These are phyloP conservation scores for Ceratoteleas bidentatus DNA, from an alignment of 1,140 invertebrate genomes.

Conservation along the genomic window DNA sequence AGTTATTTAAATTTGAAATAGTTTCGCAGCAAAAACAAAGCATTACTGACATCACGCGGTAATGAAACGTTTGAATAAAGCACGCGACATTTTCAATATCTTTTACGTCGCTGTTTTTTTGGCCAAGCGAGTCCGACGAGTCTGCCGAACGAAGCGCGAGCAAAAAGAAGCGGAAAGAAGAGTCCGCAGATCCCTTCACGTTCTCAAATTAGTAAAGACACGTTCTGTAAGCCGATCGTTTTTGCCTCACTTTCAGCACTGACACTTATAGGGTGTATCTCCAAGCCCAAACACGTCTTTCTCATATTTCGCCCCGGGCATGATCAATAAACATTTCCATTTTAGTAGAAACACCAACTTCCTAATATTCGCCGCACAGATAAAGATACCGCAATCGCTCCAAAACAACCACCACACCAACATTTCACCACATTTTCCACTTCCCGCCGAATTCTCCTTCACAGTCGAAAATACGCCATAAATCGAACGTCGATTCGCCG, in stretches of 20 bases:
- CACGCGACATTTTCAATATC: slow-evolving; percentile 25
- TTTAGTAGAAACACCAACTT: slow-evolving; percentile 29
- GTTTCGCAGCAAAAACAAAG: slow-evolving; percentile 11
- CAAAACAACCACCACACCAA: too few relatives aligned
- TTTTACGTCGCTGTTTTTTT: slow-evolving; percentile 44
- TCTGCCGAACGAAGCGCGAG: slow-evolving; percentile 14
- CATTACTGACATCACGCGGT: slow-evolving; percentile 16
- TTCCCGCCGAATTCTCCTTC: neutral
- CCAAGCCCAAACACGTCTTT: slow-evolving; percentile 35
- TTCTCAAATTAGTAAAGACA: slow-evolving; percentile 61
- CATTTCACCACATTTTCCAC: neutral
- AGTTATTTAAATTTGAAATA: slow-evolving; percentile 16
- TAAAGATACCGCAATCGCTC: neutral
- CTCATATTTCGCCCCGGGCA: slow-evolving; percentile 35
- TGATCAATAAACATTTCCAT: slow-evolving; percentile 50
- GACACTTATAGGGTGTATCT: slow-evolving; percentile 62
- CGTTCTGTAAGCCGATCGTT: slow-evolving; percentile 56
- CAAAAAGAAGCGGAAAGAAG: slow-evolving; percentile 33
- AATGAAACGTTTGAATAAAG: slow-evolving; percentile 36
- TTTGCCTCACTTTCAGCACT: slow-evolving; percentile 47
- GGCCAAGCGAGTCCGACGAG: slow-evolving; percentile 29
- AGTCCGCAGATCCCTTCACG: slow-evolving; percentile 40
- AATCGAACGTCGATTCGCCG: neutral
- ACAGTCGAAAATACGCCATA: neutral
- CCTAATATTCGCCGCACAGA: too few relatives aligned